Evolutionary conservation across 2,797 vertebrate genomes (phyloP).

Genomic region (Morelia viridis): DNA sequence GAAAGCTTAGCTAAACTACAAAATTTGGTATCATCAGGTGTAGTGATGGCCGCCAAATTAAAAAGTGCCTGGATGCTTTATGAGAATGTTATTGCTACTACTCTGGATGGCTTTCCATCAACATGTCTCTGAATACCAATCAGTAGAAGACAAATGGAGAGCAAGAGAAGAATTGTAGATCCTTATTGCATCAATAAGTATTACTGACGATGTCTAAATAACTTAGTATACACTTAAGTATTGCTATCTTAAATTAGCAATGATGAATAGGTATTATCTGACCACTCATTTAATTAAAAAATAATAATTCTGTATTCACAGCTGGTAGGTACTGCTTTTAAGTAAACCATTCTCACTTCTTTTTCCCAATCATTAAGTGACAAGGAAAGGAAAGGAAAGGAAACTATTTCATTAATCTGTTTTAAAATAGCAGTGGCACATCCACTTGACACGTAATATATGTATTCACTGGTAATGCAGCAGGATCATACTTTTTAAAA

Average conservation of each 20-base stretch:
- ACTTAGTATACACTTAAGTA: not conserved
- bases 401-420: constrained; percentile 40
- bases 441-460: not conserved
- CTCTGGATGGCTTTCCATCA: not conserved
- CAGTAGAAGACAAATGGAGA: not conserved
- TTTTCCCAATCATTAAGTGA: constrained; percentile 40
- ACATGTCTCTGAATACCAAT: not conserved
- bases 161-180: not conserved
- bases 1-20: too few species aligned
- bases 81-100: not conserved
- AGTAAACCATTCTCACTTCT: not conserved
- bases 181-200: not conserved
- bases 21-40: not conserved
- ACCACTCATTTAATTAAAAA: not conserved
- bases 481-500: not conserved
- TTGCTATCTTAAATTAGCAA: not conserved
- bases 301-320: not conserved
- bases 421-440: not conserved
- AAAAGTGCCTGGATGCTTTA: not conserved
- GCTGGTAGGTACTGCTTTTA: not conserved
- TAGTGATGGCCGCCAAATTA: not conserved
- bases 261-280: not conserved
- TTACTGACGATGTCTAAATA: not conserved
- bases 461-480: not conserved
- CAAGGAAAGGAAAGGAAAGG: constrained; percentile 59